Conservation (phyloP, 2,888 invertebrate species). For the Oscheius myriophilus region DNA sequence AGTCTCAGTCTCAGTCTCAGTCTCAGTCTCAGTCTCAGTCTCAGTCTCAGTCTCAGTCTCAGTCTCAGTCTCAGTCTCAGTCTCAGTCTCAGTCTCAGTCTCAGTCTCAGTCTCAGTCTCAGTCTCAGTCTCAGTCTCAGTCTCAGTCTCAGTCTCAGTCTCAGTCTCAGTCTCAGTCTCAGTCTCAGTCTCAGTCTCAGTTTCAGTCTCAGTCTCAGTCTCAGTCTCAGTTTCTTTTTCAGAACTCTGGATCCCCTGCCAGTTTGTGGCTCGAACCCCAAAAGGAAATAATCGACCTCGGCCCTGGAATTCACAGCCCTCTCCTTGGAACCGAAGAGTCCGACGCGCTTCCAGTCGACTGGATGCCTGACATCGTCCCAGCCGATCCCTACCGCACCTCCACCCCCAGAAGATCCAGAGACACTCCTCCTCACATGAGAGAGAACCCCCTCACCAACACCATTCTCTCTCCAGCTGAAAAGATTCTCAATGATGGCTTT, state of each 20-base stretch:
- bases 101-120: not conserved
- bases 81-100: too few relatives aligned
- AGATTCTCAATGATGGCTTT: conserved; percentile 50
- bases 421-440: conserved; percentile 19
- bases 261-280: conserved; percentile 47
- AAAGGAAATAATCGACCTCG: conserved; percentile 40
- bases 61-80: not conserved
- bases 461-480: conserved; percentile 55
- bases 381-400: conserved; percentile 42
- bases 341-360: conserved; percentile 35
- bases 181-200: not conserved
- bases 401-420: conserved; percentile 32
- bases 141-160: too few relatives aligned
- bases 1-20: not conserved
- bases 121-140: not conserved
- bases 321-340: conserved; percentile 32
- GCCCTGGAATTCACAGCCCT: conserved; percentile 34
- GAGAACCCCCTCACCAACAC: conserved; percentile 30
- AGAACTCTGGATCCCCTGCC: conserved; percentile 1
- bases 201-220: too few relatives aligned
- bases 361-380: conserved; percentile 57
- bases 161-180: not conserved
- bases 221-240: not conserved
- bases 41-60: not conserved
- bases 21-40: too few relatives aligned